Evolutionary conservation across 2,797 vertebrate genomes (phyloP).

Genomic region (Sebastes minor): DNA sequence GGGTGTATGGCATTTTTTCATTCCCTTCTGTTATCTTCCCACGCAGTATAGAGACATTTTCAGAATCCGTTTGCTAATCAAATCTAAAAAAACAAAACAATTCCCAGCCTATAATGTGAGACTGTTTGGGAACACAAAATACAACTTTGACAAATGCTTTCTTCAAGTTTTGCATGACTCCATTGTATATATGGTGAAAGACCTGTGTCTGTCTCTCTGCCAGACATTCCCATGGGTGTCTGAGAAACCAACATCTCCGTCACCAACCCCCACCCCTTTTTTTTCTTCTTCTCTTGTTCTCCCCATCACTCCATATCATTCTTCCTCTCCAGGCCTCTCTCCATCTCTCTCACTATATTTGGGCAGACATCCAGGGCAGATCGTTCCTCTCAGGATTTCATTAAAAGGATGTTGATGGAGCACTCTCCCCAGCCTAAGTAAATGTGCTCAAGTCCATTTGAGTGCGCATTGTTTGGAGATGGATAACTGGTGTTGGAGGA

Average conservation of each 20-base stretch:
- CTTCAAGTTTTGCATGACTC: constrained; percentile 4
- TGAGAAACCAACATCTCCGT: constrained; percentile 44
- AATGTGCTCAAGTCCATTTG: constrained; percentile 74
- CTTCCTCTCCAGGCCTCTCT: constrained; percentile 20
- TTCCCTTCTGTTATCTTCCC: background rate
- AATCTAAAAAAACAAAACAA: constrained; percentile 11
- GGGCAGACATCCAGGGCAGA: constrained; percentile 72
- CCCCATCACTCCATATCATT: constrained; percentile 27
- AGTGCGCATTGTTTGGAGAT: constrained; percentile 74
- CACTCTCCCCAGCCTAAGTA: constrained; percentile 74
- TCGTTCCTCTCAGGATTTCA: constrained; percentile 75
- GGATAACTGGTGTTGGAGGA: constrained; percentile 65
- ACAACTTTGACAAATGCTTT: constrained; percentile 1
- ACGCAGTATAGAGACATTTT: background rate
- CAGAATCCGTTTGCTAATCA: constrained; percentile 12
- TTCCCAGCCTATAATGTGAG: background rate
- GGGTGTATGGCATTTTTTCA: background rate
- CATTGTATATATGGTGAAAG: background rate
- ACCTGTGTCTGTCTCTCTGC: constrained; percentile 5
- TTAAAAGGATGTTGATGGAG: constrained; percentile 81
- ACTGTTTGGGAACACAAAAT: background rate
- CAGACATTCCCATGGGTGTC: constrained; percentile 49
- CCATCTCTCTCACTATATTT: constrained; percentile 43
- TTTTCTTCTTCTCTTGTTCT: constrained; percentile 27
- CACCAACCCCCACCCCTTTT: constrained; percentile 1